These are phyloP conservation scores for Eilema depressum DNA, from an alignment of 2,888 invertebrate species.

Conservation along the genomic window DNA sequence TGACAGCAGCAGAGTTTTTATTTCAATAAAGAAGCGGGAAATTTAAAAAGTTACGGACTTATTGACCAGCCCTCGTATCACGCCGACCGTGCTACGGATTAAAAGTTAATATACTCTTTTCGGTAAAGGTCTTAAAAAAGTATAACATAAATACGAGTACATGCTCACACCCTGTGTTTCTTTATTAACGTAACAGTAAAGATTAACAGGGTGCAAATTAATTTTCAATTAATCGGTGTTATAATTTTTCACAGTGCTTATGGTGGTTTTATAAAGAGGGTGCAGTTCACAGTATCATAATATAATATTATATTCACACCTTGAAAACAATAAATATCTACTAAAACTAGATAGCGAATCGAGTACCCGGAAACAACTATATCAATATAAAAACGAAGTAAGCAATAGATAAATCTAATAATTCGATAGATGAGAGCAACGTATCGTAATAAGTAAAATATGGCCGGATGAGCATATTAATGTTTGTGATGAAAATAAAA, in stretches of 20 bases:
- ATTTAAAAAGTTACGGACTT: too few species aligned
- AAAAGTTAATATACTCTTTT: neutral
- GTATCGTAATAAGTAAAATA: slow-evolving; percentile 48
- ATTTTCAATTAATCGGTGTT: neutral
- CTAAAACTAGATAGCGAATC: neutral
- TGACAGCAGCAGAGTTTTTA: too few species aligned
- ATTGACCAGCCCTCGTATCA: too few species aligned
- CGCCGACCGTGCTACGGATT: neutral
- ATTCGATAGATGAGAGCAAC: slow-evolving; percentile 26
- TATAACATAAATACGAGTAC: too few species aligned
- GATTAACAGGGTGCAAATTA: neutral
- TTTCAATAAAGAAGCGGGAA: too few species aligned
- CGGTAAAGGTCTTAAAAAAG: neutral
- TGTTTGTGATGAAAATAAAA: slow-evolving; percentile 78
- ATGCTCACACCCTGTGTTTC: too few species aligned
- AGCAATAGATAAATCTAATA: neutral
- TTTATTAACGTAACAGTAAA: neutral
- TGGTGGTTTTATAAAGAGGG: too few species aligned
- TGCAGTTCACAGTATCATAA: neutral
- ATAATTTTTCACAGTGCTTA: neutral
- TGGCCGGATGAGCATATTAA: slow-evolving; percentile 64
- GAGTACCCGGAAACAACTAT: neutral
- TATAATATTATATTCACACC: neutral
- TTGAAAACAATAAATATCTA: neutral
- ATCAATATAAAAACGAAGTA: neutral